phyloP scores from a whole-genome alignment of 2,888 invertebrate species.

The Lycophotia porphyrea region DNA sequence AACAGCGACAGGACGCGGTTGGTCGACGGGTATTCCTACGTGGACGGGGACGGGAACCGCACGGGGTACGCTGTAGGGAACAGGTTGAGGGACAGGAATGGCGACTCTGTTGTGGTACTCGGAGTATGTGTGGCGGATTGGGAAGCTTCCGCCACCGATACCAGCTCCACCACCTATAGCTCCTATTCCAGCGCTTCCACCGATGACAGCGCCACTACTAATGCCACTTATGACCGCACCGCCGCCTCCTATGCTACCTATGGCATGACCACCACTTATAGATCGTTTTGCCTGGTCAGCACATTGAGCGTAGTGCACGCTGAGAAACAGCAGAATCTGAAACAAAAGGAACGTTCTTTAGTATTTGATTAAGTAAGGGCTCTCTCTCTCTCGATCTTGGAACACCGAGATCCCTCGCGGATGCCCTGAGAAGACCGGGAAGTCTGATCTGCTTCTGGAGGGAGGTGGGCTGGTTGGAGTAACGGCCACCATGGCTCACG shows the following conservation, averaged over 20 bases:
- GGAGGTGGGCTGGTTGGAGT: no score
- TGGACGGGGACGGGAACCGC: constrained; percentile 88
- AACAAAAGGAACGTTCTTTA: background rate
- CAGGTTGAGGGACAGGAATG: constrained; percentile 88
- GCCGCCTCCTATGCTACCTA: constrained; percentile 14
- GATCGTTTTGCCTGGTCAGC: constrained; percentile 71
- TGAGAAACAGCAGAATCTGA: constrained; percentile 75
- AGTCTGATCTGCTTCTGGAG: no score
- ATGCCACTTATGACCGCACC: constrained; percentile 24
- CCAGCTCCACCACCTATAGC: constrained; percentile 22
- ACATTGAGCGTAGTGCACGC: constrained; percentile 59
- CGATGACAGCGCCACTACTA: constrained; percentile 25
- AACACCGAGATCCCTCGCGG: no score
- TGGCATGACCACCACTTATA: constrained; percentile 10
- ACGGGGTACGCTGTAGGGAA: constrained; percentile 79
- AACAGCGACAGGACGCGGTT: constrained; percentile 86
- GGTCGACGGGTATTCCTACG: constrained; percentile 87
- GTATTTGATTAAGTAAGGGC: no score
- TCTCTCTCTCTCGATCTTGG: no score
- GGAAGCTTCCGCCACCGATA: constrained; percentile 64
- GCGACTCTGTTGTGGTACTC: constrained; percentile 88
- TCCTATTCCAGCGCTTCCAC: background rate
- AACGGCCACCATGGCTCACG: no score
- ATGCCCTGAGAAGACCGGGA: no score
- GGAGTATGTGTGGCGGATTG: constrained; percentile 81